Conservation (phyloP, 2,888 invertebrate genomes). For the Archaeoteleia sp. region DNA sequence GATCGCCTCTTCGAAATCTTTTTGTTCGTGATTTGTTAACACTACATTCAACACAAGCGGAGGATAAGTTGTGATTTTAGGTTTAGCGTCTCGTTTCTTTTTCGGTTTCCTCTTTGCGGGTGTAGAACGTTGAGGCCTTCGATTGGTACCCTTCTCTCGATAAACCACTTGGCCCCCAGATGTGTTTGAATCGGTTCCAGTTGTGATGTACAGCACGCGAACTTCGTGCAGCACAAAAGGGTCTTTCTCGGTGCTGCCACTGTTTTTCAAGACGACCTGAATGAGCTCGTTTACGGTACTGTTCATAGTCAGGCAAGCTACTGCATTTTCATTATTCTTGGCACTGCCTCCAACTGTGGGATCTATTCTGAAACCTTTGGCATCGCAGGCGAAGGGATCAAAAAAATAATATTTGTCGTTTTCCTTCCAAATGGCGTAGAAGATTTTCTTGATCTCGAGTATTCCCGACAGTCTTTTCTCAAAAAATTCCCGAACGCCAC, state of each 20-base stretch:
- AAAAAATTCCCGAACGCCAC: slow-evolving; percentile 65
- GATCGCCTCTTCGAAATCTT: slow-evolving; percentile 15
- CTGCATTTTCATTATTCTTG: slow-evolving; percentile 47
- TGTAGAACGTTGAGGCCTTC: slow-evolving; percentile 63
- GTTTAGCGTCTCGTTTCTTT: too few species aligned
- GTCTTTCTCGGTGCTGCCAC: slow-evolving; percentile 65
- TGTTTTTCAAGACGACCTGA: slow-evolving; percentile 66
- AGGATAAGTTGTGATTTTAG: too few species aligned
- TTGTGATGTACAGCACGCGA: slow-evolving; percentile 66
- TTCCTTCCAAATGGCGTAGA: slow-evolving; percentile 70
- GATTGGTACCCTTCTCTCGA: slow-evolving; percentile 63
- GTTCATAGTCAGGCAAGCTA: slow-evolving; percentile 68
- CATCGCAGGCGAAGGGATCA: slow-evolving; percentile 70
- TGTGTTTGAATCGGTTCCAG: slow-evolving; percentile 54
- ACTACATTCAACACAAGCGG: too few species aligned
- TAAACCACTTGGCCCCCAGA: slow-evolving; percentile 65
- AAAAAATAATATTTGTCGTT: slow-evolving; percentile 66
- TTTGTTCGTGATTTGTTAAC: too few species aligned
- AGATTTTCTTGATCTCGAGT: slow-evolving; percentile 65
- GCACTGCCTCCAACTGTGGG: slow-evolving; percentile 50
- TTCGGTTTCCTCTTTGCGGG: too few species aligned
- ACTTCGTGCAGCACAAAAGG: slow-evolving; percentile 67
- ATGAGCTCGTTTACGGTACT: slow-evolving; percentile 65
- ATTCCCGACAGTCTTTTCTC: slow-evolving; percentile 56
- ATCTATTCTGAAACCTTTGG: slow-evolving; percentile 64